Conservation (phyloP, 2,113 vertebrate species). For the Edolisoma coerulescens region DNA sequence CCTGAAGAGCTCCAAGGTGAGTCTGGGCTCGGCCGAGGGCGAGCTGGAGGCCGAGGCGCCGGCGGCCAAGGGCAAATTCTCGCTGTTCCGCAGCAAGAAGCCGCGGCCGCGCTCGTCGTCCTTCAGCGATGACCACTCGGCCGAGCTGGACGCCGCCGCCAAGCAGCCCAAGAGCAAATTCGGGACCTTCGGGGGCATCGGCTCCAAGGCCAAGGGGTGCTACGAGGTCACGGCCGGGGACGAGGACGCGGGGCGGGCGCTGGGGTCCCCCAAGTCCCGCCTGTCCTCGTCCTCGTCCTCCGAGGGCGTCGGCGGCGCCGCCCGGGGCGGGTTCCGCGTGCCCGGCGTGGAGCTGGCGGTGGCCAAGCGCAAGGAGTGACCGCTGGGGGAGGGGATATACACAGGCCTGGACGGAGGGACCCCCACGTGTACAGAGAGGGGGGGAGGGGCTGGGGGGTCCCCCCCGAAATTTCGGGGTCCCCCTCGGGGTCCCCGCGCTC, state of each 20-base stretch:
- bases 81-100: slow-evolving; percentile 80
- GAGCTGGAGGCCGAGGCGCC: slow-evolving; percentile 64
- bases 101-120: slow-evolving; percentile 83
- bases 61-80: slow-evolving; percentile 82
- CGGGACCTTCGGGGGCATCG: slow-evolving; percentile 92
- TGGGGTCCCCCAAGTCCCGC: slow-evolving; percentile 77
- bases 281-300: slow-evolving; percentile 78
- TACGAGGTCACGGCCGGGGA: slow-evolving; percentile 89
- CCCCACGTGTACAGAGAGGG: background rate
- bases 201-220: slow-evolving; percentile 88
- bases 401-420: background rate
- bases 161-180: slow-evolving; percentile 87
- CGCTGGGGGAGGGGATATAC: background rate
- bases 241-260: slow-evolving; percentile 71
- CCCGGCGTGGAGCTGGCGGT: slow-evolving; percentile 79
- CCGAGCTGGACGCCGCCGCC: background rate
- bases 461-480: background rate
- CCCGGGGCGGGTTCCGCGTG: slow-evolving; percentile 69
- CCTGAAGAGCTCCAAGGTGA: slow-evolving; percentile 78
- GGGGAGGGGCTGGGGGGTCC: background rate
- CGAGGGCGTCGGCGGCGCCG: background rate
- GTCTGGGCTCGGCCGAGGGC: slow-evolving; percentile 73
- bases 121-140: slow-evolving; percentile 80
- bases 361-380: slow-evolving; percentile 79
- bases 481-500: background rate